Percentiles rank a stretch among this genome's conserved stretches.
phyloP scores from a whole-genome alignment of 2,888 invertebrate genomes.

The Patella depressa region DNA sequence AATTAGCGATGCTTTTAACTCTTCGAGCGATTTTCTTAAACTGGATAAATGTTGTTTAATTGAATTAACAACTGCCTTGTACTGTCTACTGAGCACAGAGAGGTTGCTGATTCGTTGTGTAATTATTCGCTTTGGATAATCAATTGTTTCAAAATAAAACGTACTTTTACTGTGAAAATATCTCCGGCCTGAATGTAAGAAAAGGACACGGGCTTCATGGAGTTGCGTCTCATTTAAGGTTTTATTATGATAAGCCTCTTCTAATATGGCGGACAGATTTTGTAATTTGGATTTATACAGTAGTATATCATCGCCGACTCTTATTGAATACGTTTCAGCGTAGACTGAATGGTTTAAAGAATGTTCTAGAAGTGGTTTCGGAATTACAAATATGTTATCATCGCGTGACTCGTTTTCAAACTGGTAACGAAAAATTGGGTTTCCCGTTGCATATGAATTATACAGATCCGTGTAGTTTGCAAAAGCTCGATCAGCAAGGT shows the following conservation, averaged over 20 bases:
- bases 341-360: constrained; percentile 44
- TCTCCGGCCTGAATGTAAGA: constrained; percentile 40
- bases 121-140: constrained; percentile 44
- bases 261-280: constrained; percentile 33
- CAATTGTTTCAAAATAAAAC: constrained; percentile 51
- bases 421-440: constrained; percentile 49
- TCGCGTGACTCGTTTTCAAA: constrained; percentile 39
- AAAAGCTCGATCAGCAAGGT: constrained; percentile 44
- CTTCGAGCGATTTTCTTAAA: constrained; percentile 26
- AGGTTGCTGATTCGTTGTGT: constrained; percentile 36
- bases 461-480: constrained; percentile 49
- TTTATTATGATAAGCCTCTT: constrained; percentile 30
- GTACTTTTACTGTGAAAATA: constrained; percentile 49
- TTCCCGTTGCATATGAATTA: constrained; percentile 48
- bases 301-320: constrained; percentile 38
- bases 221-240: constrained; percentile 39
- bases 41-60: constrained; percentile 37
- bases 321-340: constrained; percentile 38
- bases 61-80: constrained; percentile 21
- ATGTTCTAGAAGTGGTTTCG: constrained; percentile 47
- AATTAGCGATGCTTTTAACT: constrained; percentile 34
- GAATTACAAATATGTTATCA: constrained; percentile 48
- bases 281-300: constrained; percentile 29
- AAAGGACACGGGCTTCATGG: constrained; percentile 32
- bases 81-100: constrained; percentile 34